phyloP scores from a whole-genome alignment of 1,140 invertebrate genomes.

The Cataglyphis hispanica region DNA sequence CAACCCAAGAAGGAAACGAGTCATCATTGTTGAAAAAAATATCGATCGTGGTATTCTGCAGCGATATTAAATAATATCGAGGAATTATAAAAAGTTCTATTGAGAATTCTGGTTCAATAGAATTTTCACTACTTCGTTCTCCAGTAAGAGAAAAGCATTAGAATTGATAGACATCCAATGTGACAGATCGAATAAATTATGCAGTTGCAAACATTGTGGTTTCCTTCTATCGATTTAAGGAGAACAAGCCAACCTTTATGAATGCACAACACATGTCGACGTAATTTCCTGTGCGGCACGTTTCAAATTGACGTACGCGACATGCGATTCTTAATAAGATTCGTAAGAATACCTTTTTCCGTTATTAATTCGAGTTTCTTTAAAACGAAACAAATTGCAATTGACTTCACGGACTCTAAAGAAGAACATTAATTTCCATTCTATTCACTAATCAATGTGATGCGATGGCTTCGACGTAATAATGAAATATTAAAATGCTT shows the following conservation, averaged over 20 bases:
- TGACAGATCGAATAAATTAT: constrained; percentile 9
- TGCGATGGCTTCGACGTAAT: background rate
- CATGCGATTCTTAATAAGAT: constrained; percentile 38
- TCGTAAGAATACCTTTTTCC: background rate
- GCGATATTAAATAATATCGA: background rate
- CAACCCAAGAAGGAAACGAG: background rate
- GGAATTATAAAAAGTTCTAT: background rate
- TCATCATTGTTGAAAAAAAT: background rate
- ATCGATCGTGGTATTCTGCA: background rate
- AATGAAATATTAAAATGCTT: background rate
- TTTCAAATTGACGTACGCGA: background rate
- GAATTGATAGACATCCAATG: background rate
- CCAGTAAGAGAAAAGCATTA: background rate
- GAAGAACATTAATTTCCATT: constrained; percentile 19
- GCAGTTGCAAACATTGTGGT: background rate
- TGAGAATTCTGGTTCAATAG: background rate
- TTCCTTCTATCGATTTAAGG: background rate
- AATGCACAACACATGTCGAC: constrained; percentile 40
- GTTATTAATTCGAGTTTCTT: background rate
- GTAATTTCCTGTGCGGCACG: constrained; percentile 26
- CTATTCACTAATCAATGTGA: background rate
- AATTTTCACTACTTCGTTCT: constrained; percentile 3
- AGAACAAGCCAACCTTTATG: background rate
- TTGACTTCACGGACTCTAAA: constrained; percentile 20
- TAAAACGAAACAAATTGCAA: background rate